Evolutionary conservation across 1,140 invertebrate genomes (phyloP).

Genomic region (Chymomyza costata): DNA sequence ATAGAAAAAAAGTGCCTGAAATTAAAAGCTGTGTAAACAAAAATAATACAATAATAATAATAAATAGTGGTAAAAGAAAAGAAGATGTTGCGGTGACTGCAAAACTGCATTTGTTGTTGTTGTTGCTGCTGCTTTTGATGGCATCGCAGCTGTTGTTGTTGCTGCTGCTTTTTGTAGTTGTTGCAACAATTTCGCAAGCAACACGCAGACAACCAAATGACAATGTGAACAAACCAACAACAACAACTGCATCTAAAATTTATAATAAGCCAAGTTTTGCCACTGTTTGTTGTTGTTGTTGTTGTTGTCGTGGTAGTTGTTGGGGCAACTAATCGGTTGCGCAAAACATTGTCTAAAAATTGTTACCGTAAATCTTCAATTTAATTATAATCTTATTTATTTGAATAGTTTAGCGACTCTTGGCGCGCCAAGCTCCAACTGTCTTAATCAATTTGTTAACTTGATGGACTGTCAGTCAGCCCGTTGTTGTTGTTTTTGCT

Average conservation of each 20-base stretch:
- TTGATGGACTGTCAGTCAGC: too few species aligned
- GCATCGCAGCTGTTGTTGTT: slow-evolving; percentile 16
- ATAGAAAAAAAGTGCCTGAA: slow-evolving; percentile 46
- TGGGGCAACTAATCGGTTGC: slow-evolving; percentile 47
- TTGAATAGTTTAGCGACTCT: slow-evolving; percentile 55
- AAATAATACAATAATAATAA: slow-evolving; percentile 40
- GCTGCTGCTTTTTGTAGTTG: slow-evolving; percentile 19
- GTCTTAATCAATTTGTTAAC: slow-evolving; percentile 72
- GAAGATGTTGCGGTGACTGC: slow-evolving; percentile 48
- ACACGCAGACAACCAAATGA: slow-evolving; percentile 68
- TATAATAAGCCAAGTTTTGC: slow-evolving; percentile 64
- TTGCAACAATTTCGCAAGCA: slow-evolving; percentile 67
- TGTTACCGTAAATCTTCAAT: slow-evolving; percentile 36
- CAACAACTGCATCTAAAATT: slow-evolving; percentile 40
- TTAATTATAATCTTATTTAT: slow-evolving; percentile 70
- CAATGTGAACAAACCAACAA: slow-evolving; percentile 65
- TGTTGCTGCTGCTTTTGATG: slow-evolving; percentile 33
- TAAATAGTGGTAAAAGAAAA: slow-evolving; percentile 53
- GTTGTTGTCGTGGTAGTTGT: slow-evolving; percentile 20
- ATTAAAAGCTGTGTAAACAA: slow-evolving; percentile 32
- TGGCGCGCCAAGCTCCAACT: slow-evolving; percentile 36
- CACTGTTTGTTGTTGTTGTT: slow-evolving; percentile 20
- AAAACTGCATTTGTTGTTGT: slow-evolving; percentile 10
- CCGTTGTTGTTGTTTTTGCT: too few species aligned
- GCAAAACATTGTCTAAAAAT: slow-evolving; percentile 33